phyloP scores from a whole-genome alignment of 2,113 vertebrate genomes.

The Salvator merianae region DNA sequence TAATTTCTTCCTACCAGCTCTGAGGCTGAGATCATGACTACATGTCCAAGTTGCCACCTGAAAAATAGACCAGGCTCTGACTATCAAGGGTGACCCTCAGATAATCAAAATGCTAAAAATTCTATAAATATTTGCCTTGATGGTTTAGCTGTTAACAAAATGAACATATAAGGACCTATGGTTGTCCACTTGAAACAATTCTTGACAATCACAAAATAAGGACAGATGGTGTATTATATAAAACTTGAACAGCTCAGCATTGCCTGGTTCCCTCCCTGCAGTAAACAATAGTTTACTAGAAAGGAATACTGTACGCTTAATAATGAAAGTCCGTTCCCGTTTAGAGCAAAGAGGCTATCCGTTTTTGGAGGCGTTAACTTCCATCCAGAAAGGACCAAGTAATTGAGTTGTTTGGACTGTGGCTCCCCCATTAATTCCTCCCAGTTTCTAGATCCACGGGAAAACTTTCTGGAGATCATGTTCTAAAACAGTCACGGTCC shows the following conservation, averaged over 20 bases:
- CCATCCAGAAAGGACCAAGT: too few species aligned
- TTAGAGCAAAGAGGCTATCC: too few species aligned
- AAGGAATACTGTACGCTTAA: not conserved
- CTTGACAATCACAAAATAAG: not conserved
- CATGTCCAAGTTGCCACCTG: not conserved
- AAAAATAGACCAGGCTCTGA: not conserved
- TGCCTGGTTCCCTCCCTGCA: not conserved
- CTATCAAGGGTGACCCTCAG: not conserved
- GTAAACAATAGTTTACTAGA: not conserved
- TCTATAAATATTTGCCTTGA: too few species aligned
- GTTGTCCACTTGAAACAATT: not conserved
- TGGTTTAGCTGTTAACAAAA: not conserved
- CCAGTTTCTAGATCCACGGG: too few species aligned
- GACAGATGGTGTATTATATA: not conserved
- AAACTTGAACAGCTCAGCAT: not conserved
- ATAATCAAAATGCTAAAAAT: not conserved
- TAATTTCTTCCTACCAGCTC: not conserved
- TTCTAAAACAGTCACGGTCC: too few species aligned
- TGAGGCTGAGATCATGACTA: not conserved
- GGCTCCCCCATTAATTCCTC: too few species aligned
- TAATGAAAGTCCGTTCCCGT: too few species aligned
- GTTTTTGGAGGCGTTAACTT: too few species aligned
- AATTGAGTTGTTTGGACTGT: too few species aligned
- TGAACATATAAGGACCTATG: not conserved
- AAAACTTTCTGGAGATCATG: too few species aligned